These are phyloP conservation scores for Muntiacus muntjak DNA, from an alignment of 2,113 vertebrate genomes.

Conservation along the genomic window DNA sequence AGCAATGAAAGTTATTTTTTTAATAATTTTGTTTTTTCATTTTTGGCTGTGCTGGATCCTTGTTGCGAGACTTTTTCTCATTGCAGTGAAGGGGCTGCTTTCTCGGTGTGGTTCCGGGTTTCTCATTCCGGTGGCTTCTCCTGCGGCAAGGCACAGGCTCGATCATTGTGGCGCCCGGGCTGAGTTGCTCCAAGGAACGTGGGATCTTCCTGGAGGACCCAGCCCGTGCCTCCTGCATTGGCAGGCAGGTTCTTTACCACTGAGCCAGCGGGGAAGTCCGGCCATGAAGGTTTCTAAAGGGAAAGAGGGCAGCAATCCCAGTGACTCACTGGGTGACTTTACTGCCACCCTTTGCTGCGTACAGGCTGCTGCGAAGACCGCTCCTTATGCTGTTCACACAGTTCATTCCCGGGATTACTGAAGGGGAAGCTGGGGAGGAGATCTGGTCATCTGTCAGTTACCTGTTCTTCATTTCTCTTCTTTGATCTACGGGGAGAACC, in stretches of 20 bases:
- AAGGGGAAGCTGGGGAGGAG: not conserved
- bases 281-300: not conserved
- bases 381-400: not conserved
- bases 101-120: not conserved
- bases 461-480: not conserved
- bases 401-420: not conserved
- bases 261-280: not conserved
- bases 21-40: not conserved
- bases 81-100: not conserved
- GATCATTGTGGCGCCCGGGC: not conserved
- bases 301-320: not conserved
- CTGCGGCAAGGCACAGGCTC: not conserved
- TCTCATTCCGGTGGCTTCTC: not conserved
- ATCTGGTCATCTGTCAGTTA: not conserved
- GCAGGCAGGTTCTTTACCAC: not conserved
- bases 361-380: not conserved
- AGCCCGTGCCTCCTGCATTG: not conserved
- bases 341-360: not conserved
- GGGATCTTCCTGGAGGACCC: not conserved
- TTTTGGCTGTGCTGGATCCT: not conserved
- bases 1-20: not conserved
- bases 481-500: not conserved
- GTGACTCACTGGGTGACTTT: not conserved
- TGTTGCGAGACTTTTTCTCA: not conserved
- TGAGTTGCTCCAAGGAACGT: not conserved